These are phyloP conservation scores for Aspidoscelis tigris DNA, from an alignment of 2,113 vertebrate species.

Conservation along the genomic window DNA sequence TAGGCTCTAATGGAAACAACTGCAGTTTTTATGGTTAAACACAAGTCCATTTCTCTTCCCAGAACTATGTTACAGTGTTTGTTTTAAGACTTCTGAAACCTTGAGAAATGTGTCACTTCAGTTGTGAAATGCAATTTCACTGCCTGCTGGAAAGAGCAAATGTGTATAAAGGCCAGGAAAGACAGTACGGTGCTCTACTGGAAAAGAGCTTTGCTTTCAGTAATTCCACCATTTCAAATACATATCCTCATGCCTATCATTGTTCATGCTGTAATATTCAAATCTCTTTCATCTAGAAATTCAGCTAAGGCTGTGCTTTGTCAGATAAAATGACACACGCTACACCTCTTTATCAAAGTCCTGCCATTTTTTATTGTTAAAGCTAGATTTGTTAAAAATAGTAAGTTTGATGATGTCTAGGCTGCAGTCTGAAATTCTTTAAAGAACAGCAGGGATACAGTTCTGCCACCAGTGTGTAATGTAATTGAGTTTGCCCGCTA, in stretches of 20 bases:
- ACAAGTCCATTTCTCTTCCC: not conserved
- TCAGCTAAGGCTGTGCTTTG: slow-evolving; percentile 5
- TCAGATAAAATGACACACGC: not conserved
- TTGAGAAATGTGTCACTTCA: slow-evolving; percentile 1
- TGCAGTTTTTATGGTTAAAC: not conserved
- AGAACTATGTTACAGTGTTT: slow-evolving; percentile 9
- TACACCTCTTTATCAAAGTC: not conserved
- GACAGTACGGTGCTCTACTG: not conserved
- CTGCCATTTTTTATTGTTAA: not conserved
- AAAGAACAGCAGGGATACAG: too few relatives aligned
- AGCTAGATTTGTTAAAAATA: not conserved
- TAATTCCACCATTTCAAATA: slow-evolving; percentile 13
- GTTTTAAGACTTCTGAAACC: not conserved
- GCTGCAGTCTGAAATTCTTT: too few relatives aligned
- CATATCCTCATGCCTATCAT: slow-evolving; percentile 17
- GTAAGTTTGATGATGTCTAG: not conserved
- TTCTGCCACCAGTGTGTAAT: too few relatives aligned
- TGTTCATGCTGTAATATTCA: slow-evolving; percentile 25
- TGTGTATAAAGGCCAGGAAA: not conserved
- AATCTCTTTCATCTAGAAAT: slow-evolving; percentile 27
- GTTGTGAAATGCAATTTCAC: slow-evolving; percentile 13
- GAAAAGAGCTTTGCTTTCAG: slow-evolving; percentile 9
- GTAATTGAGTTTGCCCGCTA: too few relatives aligned
- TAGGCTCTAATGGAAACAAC: not conserved
- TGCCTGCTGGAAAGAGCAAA: slow-evolving; percentile 14